Percentiles rank a stretch among this genome's conserved stretches.
phyloP scores from a whole-genome alignment of 2,113 vertebrate species.

The Cercocebus atys region DNA sequence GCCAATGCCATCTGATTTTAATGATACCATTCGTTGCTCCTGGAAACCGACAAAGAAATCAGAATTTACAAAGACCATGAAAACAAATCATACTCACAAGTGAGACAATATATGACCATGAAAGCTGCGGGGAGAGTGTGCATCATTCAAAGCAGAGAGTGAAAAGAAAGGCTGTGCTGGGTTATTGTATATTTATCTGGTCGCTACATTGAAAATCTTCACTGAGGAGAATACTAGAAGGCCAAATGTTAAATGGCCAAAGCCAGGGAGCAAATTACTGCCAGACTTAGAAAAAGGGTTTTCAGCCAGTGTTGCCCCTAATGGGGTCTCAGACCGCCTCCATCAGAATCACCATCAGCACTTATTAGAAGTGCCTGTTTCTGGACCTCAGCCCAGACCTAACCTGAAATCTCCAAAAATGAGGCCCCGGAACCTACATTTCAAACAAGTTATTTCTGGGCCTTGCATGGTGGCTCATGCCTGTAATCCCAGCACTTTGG shows the following conservation, averaged over 20 bases:
- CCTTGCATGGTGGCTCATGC: too few species aligned
- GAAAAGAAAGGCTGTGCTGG: not conserved
- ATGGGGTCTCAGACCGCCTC: not conserved
- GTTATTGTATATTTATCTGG: not conserved
- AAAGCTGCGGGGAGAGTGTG: not conserved
- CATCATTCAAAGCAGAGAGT: not conserved
- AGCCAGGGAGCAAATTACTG: not conserved
- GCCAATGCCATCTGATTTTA: not conserved
- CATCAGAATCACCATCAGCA: not conserved
- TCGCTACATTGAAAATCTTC: not conserved
- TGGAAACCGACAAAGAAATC: not conserved
- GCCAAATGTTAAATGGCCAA: not conserved
- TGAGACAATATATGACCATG: not conserved
- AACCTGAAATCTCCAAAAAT: not conserved
- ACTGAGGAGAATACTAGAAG: not conserved
- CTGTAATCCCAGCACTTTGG: too few species aligned
- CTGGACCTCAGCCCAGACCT: not conserved
- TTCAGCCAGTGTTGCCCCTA: not conserved
- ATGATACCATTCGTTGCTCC: not conserved
- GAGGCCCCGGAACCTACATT: not conserved
- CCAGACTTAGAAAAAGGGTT: not conserved
- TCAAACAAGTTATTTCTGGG: not conserved
- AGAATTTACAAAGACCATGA: not conserved
- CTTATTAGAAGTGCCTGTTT: not conserved
- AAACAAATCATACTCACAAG: not conserved